These are phyloP conservation scores for Mimachlamys varia DNA, from an alignment of 2,888 invertebrate species.

Conservation along the genomic window DNA sequence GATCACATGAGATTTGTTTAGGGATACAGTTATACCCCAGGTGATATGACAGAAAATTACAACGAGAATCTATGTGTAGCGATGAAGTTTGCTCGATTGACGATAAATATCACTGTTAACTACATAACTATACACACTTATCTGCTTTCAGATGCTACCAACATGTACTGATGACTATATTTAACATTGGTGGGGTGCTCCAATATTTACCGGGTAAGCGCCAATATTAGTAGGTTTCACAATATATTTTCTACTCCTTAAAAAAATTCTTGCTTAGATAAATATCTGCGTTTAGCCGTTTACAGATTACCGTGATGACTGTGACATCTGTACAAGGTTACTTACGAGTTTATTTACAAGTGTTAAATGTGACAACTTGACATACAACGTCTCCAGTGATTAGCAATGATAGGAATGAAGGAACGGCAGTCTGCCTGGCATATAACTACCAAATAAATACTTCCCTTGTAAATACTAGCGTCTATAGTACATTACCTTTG, in stretches of 20 bases:
- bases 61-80: not conserved
- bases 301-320: not conserved
- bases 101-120: not conserved
- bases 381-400: not conserved
- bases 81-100: not conserved
- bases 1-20: too few species aligned
- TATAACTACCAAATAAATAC: slow-evolving; percentile 20
- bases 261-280: not conserved
- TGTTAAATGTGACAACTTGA: not conserved
- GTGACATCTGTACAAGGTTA: not conserved
- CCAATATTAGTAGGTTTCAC: not conserved
- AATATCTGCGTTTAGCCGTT: not conserved
- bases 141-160: not conserved
- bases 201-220: not conserved
- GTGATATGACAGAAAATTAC: not conserved
- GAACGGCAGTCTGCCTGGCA: not conserved
- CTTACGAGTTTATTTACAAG: not conserved
- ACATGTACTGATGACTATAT: not conserved
- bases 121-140: not conserved
- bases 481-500: not conserved
- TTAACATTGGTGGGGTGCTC: not conserved
- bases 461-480: not conserved
- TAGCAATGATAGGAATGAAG: not conserved
- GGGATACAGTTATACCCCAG: not conserved
- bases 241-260: not conserved